Percentiles rank a stretch among this genome's conserved stretches.
Conservation (phyloP, 2,888 invertebrate species). For the Leuctra nigra region DNA sequence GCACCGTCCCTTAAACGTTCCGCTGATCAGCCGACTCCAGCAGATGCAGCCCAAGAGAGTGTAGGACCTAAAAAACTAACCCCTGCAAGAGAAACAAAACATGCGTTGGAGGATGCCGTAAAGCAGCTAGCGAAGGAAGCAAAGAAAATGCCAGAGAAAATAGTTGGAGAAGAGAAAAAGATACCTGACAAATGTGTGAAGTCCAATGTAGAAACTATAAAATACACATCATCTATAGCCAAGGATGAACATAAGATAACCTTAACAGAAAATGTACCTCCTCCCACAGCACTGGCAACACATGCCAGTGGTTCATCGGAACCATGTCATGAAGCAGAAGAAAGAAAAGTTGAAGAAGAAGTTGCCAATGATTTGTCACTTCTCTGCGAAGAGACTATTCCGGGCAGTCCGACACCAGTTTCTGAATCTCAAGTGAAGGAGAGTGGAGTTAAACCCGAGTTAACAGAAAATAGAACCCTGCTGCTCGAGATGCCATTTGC, state of each 20-base stretch:
- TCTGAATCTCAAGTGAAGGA: constrained; percentile 39
- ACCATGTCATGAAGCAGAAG: constrained; percentile 24
- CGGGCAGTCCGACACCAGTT: constrained; percentile 80
- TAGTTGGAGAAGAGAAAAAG: too few species aligned
- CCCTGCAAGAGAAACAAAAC: neutral
- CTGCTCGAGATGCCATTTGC: constrained; percentile 63
- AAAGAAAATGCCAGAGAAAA: neutral
- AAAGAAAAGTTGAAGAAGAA: constrained; percentile 27
- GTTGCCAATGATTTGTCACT: constrained; percentile 44
- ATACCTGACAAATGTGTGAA: neutral
- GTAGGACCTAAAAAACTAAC: neutral
- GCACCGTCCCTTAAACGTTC: neutral
- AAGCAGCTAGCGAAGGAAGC: neutral
- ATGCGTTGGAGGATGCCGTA: neutral
- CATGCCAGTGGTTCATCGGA: neutral
- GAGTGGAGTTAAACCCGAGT: constrained; percentile 16
- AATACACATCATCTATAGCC: neutral
- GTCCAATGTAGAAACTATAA: neutral
- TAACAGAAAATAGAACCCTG: constrained; percentile 39
- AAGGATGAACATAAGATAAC: too few species aligned
- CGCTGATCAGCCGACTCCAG: too few species aligned
- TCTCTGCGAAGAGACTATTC: constrained; percentile 85
- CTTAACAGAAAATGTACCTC: too few species aligned
- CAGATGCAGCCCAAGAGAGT: neutral
- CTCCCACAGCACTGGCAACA: neutral